These are phyloP conservation scores for Platyscapa corneri DNA, from an alignment of 1,140 invertebrate genomes.

Conservation along the genomic window DNA sequence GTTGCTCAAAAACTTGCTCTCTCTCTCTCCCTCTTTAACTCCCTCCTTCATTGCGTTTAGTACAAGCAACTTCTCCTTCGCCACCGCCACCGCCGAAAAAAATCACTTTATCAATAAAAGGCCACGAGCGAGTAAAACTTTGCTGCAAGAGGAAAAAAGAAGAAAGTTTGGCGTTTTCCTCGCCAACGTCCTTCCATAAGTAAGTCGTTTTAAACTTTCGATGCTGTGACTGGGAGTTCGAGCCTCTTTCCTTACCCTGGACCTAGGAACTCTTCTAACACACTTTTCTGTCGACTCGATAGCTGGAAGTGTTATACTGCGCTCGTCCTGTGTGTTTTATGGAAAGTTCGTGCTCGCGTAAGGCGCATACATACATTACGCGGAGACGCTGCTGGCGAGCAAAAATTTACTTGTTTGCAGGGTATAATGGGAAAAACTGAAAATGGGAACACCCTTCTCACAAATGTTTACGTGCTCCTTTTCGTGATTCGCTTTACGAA, in stretches of 20 bases:
- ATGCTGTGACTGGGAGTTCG: not conserved
- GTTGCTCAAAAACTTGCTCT: constrained; percentile 40
- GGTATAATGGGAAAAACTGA: not conserved
- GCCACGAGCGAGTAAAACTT: constrained; percentile 1
- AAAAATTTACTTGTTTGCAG: constrained; percentile 43
- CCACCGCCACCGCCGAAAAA: not conserved
- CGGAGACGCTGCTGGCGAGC: not conserved
- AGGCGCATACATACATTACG: constrained; percentile 41
- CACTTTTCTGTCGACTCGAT: constrained; percentile 28
- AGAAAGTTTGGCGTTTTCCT: constrained; percentile 8
- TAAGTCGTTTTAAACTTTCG: constrained; percentile 53
- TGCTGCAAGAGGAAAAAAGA: not conserved
- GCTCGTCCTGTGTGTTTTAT: constrained; percentile 23
- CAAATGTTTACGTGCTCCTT: not conserved
- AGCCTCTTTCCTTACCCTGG: not conserved
- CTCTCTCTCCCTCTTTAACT: not conserved
- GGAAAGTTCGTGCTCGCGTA: constrained; percentile 32
- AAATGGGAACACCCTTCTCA: not conserved
- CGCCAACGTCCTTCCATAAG: constrained; percentile 32
- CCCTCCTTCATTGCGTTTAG: constrained; percentile 10
- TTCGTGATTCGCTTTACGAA: not conserved
- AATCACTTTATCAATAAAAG: constrained; percentile 52
- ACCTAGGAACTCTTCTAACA: constrained; percentile 23
- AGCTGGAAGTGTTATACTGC: constrained; percentile 12
- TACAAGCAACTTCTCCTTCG: not conserved